Percentiles rank a stretch among this genome's conserved stretches.
Evolutionary conservation across 2,888 invertebrate species (phyloP).

Genomic region (Acleris cristana): DNA sequence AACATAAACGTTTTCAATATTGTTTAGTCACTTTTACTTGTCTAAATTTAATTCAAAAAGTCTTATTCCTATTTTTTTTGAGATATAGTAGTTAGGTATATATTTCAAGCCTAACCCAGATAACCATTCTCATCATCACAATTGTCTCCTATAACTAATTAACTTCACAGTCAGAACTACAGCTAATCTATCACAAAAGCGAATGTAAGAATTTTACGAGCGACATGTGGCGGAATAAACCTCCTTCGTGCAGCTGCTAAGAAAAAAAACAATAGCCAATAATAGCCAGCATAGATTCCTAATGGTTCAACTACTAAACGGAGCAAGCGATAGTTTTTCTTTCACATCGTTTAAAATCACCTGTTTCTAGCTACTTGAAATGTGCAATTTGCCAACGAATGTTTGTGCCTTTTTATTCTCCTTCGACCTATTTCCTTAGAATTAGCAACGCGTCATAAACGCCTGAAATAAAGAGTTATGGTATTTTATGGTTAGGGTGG

Average conservation of each 20-base stretch:
- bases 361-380: background rate
- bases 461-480: constrained; percentile 63
- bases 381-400: no score
- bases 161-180: no score
- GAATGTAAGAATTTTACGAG: constrained; percentile 1
- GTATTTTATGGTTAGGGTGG: constrained; percentile 55
- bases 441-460: constrained; percentile 63
- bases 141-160: no score
- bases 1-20: no score
- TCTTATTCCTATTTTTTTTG: no score
- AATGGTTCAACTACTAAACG: constrained; percentile 2
- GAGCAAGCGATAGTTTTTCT: constrained; percentile 1
- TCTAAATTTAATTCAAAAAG: no score
- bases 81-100: no score
- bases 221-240: constrained; percentile 31
- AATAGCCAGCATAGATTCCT: constrained; percentile 14
- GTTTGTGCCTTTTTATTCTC: background rate
- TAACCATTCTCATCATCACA: no score
- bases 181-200: no score
- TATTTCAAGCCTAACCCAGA: no score
- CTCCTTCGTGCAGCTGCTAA: constrained; percentile 31
- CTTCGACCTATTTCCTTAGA: constrained; percentile 45
- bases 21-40: no score
- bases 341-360: constrained; percentile 1
- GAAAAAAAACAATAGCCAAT: constrained; percentile 29